These are phyloP conservation scores for Pachypanchax playfairii DNA, from an alignment of 2,113 vertebrate species.

Conservation along the genomic window DNA sequence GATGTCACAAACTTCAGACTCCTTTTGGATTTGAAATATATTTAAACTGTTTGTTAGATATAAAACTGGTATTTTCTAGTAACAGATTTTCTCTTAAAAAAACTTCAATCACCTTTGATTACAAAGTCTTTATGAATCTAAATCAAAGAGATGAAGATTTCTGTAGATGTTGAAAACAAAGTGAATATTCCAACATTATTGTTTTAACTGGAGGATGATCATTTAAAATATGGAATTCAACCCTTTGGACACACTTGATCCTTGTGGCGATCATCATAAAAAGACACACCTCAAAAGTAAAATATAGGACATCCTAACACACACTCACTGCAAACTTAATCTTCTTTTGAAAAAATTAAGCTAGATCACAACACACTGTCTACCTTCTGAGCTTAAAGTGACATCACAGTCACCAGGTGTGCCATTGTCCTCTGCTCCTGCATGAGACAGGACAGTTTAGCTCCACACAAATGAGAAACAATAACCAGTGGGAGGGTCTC, in stretches of 20 bases:
- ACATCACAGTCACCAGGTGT: slow-evolving; percentile 56
- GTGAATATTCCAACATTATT: neutral
- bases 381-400: slow-evolving; percentile 79
- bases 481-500: neutral
- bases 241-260: neutral
- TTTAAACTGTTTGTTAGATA: neutral
- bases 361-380: slow-evolving; percentile 44
- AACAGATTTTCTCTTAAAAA: neutral
- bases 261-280: neutral
- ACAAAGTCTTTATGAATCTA: neutral
- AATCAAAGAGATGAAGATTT: neutral
- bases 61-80: neutral
- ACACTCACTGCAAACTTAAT: slow-evolving; percentile 43
- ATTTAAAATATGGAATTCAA: neutral
- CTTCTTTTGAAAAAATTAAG: neutral
- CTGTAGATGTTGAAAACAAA: neutral
- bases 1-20: too few relatives aligned
- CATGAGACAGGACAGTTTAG: slow-evolving; percentile 31
- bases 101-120: neutral
- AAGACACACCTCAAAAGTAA: slow-evolving; percentile 11
- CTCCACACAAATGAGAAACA: slow-evolving; percentile 14
- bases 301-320: too few relatives aligned
- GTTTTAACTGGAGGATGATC: neutral
- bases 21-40: neutral
- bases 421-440: slow-evolving; percentile 54